Evolutionary conservation across 2,113 vertebrate species (phyloP), one percentile per base, ranked within the genome.

Genomic region (Artemisiospiza belli): DNA sequence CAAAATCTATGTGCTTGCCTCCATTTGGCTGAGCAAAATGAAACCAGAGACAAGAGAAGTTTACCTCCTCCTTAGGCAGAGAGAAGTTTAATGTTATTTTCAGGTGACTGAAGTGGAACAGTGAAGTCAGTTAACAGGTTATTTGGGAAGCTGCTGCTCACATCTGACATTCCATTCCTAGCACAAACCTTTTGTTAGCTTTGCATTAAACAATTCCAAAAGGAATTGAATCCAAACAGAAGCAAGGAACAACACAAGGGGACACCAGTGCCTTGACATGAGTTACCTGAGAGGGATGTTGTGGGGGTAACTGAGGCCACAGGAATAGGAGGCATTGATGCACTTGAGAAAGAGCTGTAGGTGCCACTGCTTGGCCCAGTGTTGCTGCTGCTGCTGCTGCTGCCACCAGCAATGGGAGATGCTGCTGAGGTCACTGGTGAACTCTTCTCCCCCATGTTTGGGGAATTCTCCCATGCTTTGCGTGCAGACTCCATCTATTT

Each of bases 391-490:
- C 96, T 97, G 93, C 96, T 95, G 58, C 87, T 73, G 31, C 82
- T 10, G 31, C 94, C 97, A 83, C 95, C 95, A 54, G 94, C 92
- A 37, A 99, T 98, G 23, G 99, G 98, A 92, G 99, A 99, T 0
- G 99, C 98, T 30, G 99, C 97, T 11, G 99, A 98, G 18, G 99
- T 98, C 90, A 98, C 99, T 2, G 99, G 99, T 1, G 99, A 99
- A 52, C 97, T 99, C 93, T 99, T 99, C 91, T 99, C 99, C 87
- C 97, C 97, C 64, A 99, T 97, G 78, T 98, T 99, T 9, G 99
- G 99, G 21, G 99, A 99, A 97, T 99, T 99, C 96, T 99, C 99
- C 99, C 99, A 99, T 0, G 99, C 99, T 96, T 99, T 99, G 27
- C 99, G 99, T 27, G 99, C 99, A 12, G 99, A 99, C 91, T 99